A percentile compares a stretch with the other conserved stretches of the same genome.
Evolutionary conservation across 2,113 vertebrate species (phyloP).

Genomic region (Bufo gargarizans): DNA sequence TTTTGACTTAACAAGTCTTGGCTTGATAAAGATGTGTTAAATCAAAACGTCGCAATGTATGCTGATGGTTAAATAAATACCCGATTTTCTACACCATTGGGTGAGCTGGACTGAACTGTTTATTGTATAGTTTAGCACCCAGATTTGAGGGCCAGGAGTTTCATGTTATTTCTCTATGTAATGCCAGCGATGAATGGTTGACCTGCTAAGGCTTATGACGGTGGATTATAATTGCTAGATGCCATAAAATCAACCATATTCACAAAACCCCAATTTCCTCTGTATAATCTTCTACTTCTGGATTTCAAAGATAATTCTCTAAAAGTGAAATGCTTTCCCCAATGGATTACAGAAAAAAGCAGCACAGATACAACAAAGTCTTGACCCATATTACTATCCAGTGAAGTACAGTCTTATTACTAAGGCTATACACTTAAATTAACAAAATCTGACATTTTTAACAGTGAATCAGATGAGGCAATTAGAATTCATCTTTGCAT

Average conservation of each 20-base stretch:
- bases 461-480: not conserved
- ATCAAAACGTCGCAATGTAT: no score
- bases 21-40: no score
- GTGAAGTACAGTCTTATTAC: not conserved
- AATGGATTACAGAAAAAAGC: conserved; percentile 43
- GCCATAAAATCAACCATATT: not conserved
- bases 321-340: conserved; percentile 19
- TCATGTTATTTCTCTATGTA: no score
- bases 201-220: not conserved
- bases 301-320: conserved; percentile 39
- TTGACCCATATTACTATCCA: conserved; percentile 9
- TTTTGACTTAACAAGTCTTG: no score
- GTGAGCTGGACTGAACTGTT: no score
- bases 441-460: no score
- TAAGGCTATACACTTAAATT: not conserved
- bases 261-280: conserved; percentile 39
- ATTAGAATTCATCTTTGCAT: not conserved
- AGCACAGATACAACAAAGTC: conserved; percentile 14
- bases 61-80: no score
- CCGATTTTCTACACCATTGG: no score
- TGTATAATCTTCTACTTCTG: conserved; percentile 42
- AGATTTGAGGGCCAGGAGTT: no score
- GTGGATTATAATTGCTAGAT: not conserved
- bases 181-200: not conserved
- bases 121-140: no score